Conservation (phyloP, 2,113 vertebrate species). For the Macquaria australasica region DNA sequence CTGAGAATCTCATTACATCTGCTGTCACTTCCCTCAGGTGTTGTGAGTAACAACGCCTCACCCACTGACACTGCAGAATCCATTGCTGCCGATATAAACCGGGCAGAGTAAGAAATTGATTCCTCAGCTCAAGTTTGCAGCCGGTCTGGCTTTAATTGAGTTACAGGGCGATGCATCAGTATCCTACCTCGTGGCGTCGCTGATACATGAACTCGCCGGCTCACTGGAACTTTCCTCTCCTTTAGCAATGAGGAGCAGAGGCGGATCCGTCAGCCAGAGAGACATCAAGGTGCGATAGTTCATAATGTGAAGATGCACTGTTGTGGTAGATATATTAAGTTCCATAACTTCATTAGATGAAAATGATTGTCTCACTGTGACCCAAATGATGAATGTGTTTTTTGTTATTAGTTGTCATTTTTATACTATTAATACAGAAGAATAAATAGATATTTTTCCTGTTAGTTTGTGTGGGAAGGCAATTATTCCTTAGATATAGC, state of each 20-base stretch:
- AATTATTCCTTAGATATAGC: neutral
- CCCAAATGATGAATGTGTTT: conserved; percentile 3
- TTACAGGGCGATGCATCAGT: conserved; percentile 60
- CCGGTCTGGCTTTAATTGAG: conserved; percentile 69
- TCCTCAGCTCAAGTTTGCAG: conserved; percentile 60
- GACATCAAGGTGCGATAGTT: neutral
- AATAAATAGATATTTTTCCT: neutral
- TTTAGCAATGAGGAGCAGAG: neutral
- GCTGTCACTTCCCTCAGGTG: conserved; percentile 74
- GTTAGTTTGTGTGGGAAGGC: neutral
- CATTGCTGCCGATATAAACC: conserved; percentile 59
- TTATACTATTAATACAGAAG: neutral
- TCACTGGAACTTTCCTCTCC: conserved; percentile 17
- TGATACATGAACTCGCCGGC: conserved; percentile 30
- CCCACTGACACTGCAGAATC: conserved; percentile 61
- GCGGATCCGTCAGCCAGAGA: neutral
- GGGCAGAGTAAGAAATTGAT: conserved; percentile 69
- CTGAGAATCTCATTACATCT: conserved; percentile 71
- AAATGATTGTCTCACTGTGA: conserved; percentile 9
- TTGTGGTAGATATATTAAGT: neutral
- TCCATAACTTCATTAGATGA: neutral
- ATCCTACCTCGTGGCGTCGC: conserved; percentile 36
- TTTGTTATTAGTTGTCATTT: neutral
- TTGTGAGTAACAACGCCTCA: conserved; percentile 63
- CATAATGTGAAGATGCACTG: conserved; percentile 6